Evolutionary conservation across 2,888 invertebrate genomes (phyloP).

Genomic region (Odontothrips loti): DNA sequence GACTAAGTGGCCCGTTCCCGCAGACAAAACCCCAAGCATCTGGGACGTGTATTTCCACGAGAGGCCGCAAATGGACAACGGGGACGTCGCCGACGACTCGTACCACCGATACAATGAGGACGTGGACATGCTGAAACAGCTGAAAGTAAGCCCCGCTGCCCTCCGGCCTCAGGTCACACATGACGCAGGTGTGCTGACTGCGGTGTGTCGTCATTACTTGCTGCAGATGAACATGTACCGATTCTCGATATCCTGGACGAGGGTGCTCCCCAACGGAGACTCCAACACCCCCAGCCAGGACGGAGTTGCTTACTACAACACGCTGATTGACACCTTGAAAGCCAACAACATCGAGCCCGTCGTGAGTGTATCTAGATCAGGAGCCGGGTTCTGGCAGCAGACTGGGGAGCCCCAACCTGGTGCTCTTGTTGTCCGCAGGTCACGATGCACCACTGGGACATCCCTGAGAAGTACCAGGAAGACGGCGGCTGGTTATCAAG

Average conservation of each 20-base stretch:
- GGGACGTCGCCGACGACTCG: slow-evolving; percentile 60
- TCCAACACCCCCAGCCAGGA: not conserved
- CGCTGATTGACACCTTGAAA: not conserved
- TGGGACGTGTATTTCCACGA: slow-evolving; percentile 62
- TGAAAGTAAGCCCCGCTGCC: slow-evolving; percentile 47
- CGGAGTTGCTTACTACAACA: not conserved
- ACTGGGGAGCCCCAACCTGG: no score
- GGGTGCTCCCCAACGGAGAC: not conserved
- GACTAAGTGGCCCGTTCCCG: slow-evolving; percentile 29
- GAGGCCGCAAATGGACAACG: slow-evolving; percentile 53
- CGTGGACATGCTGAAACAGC: slow-evolving; percentile 51
- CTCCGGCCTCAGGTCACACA: not conserved
- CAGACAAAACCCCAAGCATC: slow-evolving; percentile 59
- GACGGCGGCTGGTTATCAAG: slow-evolving; percentile 59
- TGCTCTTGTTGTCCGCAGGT: slow-evolving; percentile 40
- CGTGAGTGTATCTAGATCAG: not conserved
- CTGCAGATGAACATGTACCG: not conserved
- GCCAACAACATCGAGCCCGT: not conserved
- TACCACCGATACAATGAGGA: slow-evolving; percentile 60
- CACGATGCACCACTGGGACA: slow-evolving; percentile 67
- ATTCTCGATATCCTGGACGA: slow-evolving; percentile 43
- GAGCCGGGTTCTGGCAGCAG: no score
- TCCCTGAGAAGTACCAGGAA: slow-evolving; percentile 60
- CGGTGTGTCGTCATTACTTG: not conserved
- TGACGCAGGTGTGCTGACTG: not conserved